Conservation (phyloP, 2,113 vertebrate genomes). For the Hippolais icterina region DNA sequence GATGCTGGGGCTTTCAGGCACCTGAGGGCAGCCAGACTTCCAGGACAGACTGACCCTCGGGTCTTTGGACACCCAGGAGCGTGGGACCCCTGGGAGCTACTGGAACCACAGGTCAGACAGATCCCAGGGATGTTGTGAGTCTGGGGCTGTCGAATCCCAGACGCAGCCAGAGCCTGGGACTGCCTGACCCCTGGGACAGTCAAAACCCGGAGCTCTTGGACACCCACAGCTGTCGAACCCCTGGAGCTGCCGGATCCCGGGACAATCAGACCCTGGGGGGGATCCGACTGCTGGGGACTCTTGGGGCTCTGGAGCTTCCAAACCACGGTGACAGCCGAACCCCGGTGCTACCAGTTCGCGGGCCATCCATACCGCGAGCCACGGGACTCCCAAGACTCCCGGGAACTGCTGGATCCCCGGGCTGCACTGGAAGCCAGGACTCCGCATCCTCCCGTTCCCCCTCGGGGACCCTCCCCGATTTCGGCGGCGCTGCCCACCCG, state of each 20-base stretch:
- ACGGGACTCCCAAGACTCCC: neutral
- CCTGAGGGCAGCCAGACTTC: neutral
- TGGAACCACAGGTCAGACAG: too few species aligned
- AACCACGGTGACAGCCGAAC: neutral
- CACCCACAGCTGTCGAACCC: neutral
- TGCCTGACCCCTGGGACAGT: neutral
- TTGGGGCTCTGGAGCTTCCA: neutral
- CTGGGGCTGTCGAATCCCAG: neutral
- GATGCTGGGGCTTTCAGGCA: rapidly evolving
- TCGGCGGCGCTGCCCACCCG: neutral
- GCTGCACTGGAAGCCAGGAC: neutral
- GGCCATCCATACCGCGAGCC: neutral
- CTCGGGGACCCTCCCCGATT: neutral
- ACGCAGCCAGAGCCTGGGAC: neutral
- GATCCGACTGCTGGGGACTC: neutral
- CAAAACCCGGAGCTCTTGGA: neutral
- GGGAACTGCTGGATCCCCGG: neutral
- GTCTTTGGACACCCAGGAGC: neutral
- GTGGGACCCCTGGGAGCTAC: neutral
- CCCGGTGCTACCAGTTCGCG: neutral
- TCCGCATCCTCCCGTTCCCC: neutral
- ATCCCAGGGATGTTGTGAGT: neutral
- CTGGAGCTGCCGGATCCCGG: neutral
- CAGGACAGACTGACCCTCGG: neutral
- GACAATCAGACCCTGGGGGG: neutral